Base-by-base conservation (phyloP, 2,888 invertebrate species). In the Acanthococcus lagerstroemiae region DNA sequence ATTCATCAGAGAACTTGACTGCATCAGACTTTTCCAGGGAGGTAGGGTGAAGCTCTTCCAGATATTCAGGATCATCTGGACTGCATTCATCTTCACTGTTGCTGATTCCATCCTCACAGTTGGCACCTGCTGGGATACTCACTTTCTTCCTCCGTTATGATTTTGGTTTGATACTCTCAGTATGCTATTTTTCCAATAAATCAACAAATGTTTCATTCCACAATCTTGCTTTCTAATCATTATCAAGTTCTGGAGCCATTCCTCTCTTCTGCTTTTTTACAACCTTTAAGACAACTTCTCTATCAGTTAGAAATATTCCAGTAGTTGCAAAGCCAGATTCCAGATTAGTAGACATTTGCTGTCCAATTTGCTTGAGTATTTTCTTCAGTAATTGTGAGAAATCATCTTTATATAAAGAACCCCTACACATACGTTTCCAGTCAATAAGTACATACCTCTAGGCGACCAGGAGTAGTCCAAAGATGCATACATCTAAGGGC, bases 401-500 rank as follows among this genome's bases (percentile, higher is more conserved):
- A 48, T 17, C 5, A 6, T 48, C 48, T 48, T 48, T 17, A 48
- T 17, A 17, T 17, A 48, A 6, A 48, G 12, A 5, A 48, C 48
- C 48, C 12, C 48, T 9, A 17, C n/a, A 17, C n/a, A 6, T 48
- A 6, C 19, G 12, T 48, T 48, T 48, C 48, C 9, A 48, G 6
- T 48, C 48, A 5, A 9, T 17, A n/a, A 48, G 19, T 9, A 48
- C 48, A n/a, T 6, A 6, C n/a, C 17, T 48, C 65, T 55, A 48
- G 1, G 65, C 45, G 12, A 15, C 4, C 25, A 55, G 45, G 15
- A 65, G 22, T 0, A 55, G 65, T 22, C 45, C 21, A n/a, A 57
- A 66, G 22, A 66, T n/a, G 4, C 54, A 52, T 4, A 66, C 66
- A 37, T 66, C 66, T 26, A 66, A 48, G 24, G 66, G 57, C 24